A percentile compares a stretch with the other conserved stretches of the same genome.
These are phyloP conservation scores for Benitochromis conjunctus DNA, from an alignment of 2,113 vertebrate species.

Conservation along the genomic window DNA sequence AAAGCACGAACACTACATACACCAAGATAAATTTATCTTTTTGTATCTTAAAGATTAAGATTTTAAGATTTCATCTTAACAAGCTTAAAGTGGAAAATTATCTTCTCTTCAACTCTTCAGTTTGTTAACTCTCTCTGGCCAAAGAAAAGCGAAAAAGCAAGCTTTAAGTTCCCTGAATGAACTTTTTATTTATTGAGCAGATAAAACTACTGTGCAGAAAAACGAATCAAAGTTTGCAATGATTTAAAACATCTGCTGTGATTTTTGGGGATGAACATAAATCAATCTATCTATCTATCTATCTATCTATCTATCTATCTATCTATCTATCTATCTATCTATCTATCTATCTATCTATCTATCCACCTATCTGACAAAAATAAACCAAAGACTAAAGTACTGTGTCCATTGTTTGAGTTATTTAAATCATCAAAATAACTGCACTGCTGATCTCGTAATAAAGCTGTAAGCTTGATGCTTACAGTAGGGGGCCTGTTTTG, in stretches of 20 bases:
- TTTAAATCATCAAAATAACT: neutral
- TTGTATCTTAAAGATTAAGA: neutral
- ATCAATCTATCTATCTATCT: neutral
- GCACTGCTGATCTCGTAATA: rapidly evolving
- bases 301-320: neutral
- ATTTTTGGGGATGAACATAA: neutral
- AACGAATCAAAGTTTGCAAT: neutral
- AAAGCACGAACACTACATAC: neutral
- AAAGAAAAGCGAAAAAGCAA: neutral
- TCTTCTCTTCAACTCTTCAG: neutral
- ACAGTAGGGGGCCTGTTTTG: neutral
- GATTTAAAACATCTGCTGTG: rapidly evolving
- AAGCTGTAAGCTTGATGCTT: too few species aligned
- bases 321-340: neutral
- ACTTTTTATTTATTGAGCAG: neutral
- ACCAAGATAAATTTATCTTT: neutral
- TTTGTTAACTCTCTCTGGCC: neutral
- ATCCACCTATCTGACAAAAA: neutral
- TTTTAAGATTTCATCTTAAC: neutral
- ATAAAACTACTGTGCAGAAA: neutral
- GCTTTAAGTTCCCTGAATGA: neutral
- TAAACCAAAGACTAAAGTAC: neutral
- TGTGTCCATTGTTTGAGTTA: neutral
- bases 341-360: neutral
- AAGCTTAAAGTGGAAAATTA: neutral